A percentile compares a stretch with the other conserved stretches of the same genome.
phyloP scores from a whole-genome alignment of 2,113 vertebrate species.

The Calypte anna region DNA sequence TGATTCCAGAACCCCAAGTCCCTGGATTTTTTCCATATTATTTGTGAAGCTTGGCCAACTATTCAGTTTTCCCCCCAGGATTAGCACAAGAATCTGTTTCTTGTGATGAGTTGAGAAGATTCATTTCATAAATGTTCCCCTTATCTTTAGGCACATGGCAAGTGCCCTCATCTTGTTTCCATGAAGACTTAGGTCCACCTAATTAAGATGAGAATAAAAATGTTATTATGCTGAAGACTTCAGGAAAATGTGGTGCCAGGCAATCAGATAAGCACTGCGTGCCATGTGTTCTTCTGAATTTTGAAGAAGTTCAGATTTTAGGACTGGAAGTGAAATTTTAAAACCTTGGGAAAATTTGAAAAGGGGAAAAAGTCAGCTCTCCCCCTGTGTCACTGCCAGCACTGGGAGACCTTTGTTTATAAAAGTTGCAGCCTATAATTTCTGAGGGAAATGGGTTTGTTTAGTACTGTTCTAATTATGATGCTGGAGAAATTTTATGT shows the following conservation, averaged over 20 bases:
- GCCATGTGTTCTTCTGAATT: neutral
- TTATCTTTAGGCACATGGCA: neutral
- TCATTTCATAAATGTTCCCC: neutral
- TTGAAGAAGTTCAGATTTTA: neutral
- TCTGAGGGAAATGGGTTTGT: neutral
- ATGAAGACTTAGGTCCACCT: neutral
- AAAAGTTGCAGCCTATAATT: neutral
- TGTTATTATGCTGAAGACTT: neutral
- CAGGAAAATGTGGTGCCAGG: neutral
- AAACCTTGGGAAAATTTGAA: neutral
- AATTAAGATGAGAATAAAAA: neutral
- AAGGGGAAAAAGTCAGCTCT: neutral
- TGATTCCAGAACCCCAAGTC: conserved; percentile 24
- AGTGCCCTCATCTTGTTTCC: neutral
- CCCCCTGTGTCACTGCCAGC: neutral
- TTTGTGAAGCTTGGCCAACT: conserved; percentile 45
- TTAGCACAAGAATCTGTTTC: conserved; percentile 27
- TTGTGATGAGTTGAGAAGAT: conserved; percentile 9
- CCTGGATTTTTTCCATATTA: conserved; percentile 51
- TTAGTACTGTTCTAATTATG: neutral
- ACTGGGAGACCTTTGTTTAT: neutral
- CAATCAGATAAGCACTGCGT: neutral
- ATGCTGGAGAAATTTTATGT: neutral
- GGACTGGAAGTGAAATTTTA: neutral
- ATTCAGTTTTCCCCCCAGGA: conserved; percentile 27